Conservation (phyloP, 2,888 invertebrate species). For the Pheosia gnoma region DNA sequence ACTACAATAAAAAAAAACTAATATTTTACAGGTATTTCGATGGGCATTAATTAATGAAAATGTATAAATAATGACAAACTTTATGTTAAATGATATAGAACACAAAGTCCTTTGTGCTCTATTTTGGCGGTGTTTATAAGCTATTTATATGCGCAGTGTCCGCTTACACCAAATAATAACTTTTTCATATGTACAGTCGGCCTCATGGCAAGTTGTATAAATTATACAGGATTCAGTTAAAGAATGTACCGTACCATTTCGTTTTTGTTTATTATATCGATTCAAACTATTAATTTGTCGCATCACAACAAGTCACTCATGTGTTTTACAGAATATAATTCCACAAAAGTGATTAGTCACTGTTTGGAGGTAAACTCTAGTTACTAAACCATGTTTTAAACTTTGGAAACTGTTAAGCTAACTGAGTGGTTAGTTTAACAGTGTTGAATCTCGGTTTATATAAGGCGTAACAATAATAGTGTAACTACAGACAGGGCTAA, state of each 20-base stretch:
- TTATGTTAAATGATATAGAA: not conserved
- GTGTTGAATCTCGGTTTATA: no score
- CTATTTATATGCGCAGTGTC: conserved; percentile 40
- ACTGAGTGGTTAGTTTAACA: no score
- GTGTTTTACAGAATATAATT: no score
- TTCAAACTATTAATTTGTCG: not conserved
- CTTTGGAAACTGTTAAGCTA: no score
- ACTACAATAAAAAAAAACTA: not conserved
- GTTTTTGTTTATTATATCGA: not conserved
- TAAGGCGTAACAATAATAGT: no score
- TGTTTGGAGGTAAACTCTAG: no score
- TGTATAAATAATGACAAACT: not conserved
- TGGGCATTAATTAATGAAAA: not conserved
- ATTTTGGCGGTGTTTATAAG: conserved; percentile 48
- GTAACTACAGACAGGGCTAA: no score
- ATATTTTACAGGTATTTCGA: not conserved
- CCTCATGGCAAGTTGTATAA: conserved; percentile 11
- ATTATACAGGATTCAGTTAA: not conserved
- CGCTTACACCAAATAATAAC: conserved; percentile 62
- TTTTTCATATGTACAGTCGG: conserved; percentile 36
- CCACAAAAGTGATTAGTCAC: no score
- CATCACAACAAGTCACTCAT: no score
- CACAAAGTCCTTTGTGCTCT: not conserved
- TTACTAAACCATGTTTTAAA: no score
- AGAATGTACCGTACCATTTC: not conserved